Evolutionary conservation across 2,113 vertebrate genomes (phyloP), one percentile per base, ranked within the genome.

Genomic region (Cranoglanis bouderius): DNA sequence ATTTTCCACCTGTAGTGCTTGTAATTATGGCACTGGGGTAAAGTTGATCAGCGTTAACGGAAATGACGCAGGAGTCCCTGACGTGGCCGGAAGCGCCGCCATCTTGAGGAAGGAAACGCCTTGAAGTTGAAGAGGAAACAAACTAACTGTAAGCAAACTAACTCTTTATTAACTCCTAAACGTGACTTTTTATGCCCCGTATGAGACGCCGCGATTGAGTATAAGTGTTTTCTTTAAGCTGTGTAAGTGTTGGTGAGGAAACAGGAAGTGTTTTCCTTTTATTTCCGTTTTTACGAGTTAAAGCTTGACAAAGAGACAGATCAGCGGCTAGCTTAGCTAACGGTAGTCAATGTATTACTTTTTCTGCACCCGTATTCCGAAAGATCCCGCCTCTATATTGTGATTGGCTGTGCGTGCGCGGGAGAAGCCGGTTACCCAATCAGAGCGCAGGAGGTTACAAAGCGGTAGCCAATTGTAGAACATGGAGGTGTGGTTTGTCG

Each of bases 81-180:
- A 96, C 95, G 95, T 95, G 94, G 89, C 94, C 93, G 93, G 88
- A 88, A 59, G 35, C 72, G 43, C 91, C 92, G 93, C 93, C 94
- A 95, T 95, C 90, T 89, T 78, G 85, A 92, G 90, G 91, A 92
- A 94, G 94, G 93, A 94, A 94, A 95, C 95, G 94, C 94, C 94
- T 95, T 89, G 91, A 89, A 89, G 89, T 94, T 90, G 86, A 90
- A 84, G 90, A 94, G 90, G 90, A 89, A 92, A 92, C 90, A 75
- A 91, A 59, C 46, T 83, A 90, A 84, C 63, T 89, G 91, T 94
- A 87, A 92, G 93, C 7, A 12, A 67, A 40, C 14, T 2, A 86
- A 85, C 1, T n/a, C 14, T 82, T 82, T 38, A 72, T 55, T 38
- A 63, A 49, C 2, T 51, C 18, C 0, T 6, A 35, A 38, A 43